Conservation (phyloP, 2,888 invertebrate species). For the Lasioglossum lativentre region DNA sequence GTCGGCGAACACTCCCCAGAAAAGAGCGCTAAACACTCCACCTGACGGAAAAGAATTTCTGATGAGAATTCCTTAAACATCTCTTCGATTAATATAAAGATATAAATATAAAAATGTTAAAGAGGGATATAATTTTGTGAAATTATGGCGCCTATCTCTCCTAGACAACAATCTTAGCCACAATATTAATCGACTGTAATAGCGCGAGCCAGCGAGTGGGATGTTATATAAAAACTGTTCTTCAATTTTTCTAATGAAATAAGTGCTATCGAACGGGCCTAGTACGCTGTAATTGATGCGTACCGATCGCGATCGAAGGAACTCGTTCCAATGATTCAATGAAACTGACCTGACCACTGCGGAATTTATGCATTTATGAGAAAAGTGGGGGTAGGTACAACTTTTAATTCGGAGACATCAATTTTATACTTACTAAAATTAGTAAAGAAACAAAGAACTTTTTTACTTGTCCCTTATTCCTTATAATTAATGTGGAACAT, state of each 20-base stretch:
- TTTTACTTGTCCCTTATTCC: no score
- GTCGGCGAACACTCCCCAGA: constrained; percentile 93
- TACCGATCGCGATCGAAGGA: neutral
- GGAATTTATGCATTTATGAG: no score
- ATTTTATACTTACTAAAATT: no score
- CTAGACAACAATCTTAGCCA: neutral
- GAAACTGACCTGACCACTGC: neutral
- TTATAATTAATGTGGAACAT: no score
- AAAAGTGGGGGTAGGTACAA: no score
- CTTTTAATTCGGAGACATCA: no score
- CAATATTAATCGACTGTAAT: constrained; percentile 36
- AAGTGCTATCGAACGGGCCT: constrained; percentile 43
- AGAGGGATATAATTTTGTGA: neutral
- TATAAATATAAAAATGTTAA: no score
- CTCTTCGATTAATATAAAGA: no score
- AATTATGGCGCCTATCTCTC: neutral
- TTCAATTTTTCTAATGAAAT: constrained; percentile 53
- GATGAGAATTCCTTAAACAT: neutral
- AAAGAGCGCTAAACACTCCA: constrained; percentile 90
- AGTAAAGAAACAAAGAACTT: no score
- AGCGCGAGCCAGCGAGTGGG: constrained; percentile 37
- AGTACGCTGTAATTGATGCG: constrained; percentile 29
- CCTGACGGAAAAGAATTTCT: constrained; percentile 82
- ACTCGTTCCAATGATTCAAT: neutral
- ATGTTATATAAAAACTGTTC: constrained; percentile 56